Conservation (phyloP, 2,113 vertebrate species). For the Chloroceryle aenea region DNA sequence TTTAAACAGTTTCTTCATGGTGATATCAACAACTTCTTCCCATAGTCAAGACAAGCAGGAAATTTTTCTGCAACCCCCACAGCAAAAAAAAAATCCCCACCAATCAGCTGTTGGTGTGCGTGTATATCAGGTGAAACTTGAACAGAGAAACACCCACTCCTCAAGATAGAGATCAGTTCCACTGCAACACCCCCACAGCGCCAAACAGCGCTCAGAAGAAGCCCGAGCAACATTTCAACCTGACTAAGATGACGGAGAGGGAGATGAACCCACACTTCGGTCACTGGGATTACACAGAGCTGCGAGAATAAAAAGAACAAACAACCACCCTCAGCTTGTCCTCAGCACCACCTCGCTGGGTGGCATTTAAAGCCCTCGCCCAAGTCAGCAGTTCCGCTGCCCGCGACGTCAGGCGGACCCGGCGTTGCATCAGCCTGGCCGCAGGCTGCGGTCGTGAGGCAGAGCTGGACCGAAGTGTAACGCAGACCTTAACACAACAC, state of each 20-base stretch:
- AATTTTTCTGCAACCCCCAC: not conserved
- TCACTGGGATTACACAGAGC: not conserved
- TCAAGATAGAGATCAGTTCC: not conserved
- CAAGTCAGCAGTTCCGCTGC: not conserved
- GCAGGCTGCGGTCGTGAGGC: not conserved
- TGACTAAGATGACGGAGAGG: accelerated
- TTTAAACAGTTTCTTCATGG: not conserved
- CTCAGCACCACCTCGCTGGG: not conserved
- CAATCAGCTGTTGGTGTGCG: not conserved
- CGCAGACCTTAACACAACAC: not conserved
- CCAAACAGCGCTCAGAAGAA: accelerated
- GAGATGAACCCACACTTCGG: accelerated
- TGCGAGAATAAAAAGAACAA: not conserved
- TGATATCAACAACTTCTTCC: accelerated
- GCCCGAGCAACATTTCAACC: not conserved
- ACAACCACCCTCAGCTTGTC: not conserved
- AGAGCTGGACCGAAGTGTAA: not conserved
- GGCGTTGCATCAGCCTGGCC: not conserved
- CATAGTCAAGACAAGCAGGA: not conserved
- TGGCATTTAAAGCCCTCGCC: not conserved
- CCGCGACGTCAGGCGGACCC: not conserved
- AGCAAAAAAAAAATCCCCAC: not conserved
- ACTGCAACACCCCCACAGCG: not conserved
- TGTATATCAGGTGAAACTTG: accelerated
- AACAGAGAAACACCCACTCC: accelerated